Conservation (phyloP, 1,140 invertebrate species). For the Berghia stephanieae region DNA sequence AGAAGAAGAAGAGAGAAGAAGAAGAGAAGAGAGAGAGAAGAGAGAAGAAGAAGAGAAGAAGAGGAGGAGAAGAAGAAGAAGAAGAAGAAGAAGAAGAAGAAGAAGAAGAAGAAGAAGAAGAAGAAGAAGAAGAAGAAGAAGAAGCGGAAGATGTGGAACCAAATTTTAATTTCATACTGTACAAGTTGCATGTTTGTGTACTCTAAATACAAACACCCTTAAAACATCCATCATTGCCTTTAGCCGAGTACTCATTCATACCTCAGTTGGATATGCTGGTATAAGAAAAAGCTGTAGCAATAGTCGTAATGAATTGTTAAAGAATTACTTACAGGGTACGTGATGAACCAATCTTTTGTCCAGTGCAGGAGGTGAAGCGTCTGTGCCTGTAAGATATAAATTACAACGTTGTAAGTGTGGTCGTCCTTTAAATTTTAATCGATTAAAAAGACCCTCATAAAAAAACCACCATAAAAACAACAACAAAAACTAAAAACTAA, state of each 20-base stretch:
- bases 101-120: conserved; percentile 20
- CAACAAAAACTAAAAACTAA: too few species aligned
- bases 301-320: too few species aligned
- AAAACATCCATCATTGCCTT: too few species aligned
- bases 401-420: neutral
- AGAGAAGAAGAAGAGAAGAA: neutral
- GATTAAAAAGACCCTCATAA: too few species aligned
- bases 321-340: conserved; percentile 57
- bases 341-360: conserved; percentile 56
- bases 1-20: neutral
- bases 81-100: too few species aligned
- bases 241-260: too few species aligned
- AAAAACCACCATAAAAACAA: too few species aligned
- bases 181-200: neutral
- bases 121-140: conserved; percentile 7
- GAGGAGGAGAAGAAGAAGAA: conserved; percentile 3
- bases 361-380: conserved; percentile 53
- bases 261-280: too few species aligned
- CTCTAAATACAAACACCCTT: too few species aligned
- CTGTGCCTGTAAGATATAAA: conserved; percentile 47
- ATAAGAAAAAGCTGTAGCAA: too few species aligned
- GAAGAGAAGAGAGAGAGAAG: neutral
- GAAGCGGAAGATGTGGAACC: neutral
- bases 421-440: too few species aligned
- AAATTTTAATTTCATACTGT: too few species aligned